Evolutionary conservation across 2,797 vertebrate species (phyloP), one percentile per base, ranked within the genome.

Genomic region (Poecile montanus): DNA sequence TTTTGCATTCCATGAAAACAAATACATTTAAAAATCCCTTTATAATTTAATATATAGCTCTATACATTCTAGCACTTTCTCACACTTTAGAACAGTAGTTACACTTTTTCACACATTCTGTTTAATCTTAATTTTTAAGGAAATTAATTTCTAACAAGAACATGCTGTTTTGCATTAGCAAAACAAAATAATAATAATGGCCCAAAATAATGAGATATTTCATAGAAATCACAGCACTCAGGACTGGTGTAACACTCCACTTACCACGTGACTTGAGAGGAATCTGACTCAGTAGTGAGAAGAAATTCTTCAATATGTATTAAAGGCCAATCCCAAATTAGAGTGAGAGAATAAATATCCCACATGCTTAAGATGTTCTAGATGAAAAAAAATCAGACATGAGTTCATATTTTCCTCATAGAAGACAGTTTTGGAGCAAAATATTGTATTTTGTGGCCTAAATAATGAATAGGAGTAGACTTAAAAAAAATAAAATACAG

Each of bases 341-440:
- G 98, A 63, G 98, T 97, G 17, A 99, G 96, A 26, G 98, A 98
- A 89, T 98, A 97, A 76, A 98, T 54, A 62, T 99, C 98, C 99
- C 99, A 99, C 23, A 98, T 91, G 94, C 98, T 99, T 92, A 99
- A 97, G 62, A 98, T 72, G 45, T 98, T 98, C 99, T 99, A 89
- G 47, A 94, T 19, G 30, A 34, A 71, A 38, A 80, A 29, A 50
- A 56, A 51, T 5, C 8, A 88, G 34, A 76, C 7, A 36, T 3
- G 0, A 57, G 51, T 67, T 91, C 4, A 17, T 7, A 21, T 66
- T 48, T 85, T 77, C n/a, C 30, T 88, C 11, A 16, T 1, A 62
- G 18, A 89, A 70, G 7, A 38, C 1, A 16, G 5, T 65, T 89
- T 60, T 50, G 45, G 7, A 78, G 13, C 5, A 87, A 76, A 81